Base-by-base conservation (phyloP, 2,113 vertebrate genomes). In the Hemibagrus wyckioides region DNA sequence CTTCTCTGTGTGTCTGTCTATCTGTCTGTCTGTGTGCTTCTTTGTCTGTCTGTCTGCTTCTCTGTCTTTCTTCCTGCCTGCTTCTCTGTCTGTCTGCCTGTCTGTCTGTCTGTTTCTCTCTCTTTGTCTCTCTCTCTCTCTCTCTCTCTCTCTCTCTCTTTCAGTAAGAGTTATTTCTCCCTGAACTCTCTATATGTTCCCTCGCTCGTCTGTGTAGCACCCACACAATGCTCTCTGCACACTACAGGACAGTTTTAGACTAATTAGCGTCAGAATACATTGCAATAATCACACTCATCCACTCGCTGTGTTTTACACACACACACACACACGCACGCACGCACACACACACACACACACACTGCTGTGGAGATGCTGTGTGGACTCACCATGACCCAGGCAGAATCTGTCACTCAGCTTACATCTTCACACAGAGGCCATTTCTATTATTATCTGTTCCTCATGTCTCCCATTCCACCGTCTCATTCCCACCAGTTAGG, bases 221-320 rank as follows among this genome's bases (percentile, higher is more conserved):
- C 84, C 50, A 86, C 85, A 69, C 36, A 50, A 73, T 80, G 56
- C 80, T 76, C 82, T 76, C 17, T 21, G 54, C 23, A 82, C 21
- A 76, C 80, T 61, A 33, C 23, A 84, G 63, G 73, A 52, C 89
- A 86, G 56, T 90, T 89, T 89, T 89, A 87, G 81, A 87, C 80
- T 90, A 90, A 90, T 90, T 90, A 88, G 84, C 52, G 80, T 90
- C 48, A 36, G 23, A 36, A 39, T 54, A 41, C 57, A 80, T 88
- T 73, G 39, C 25, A 39, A 21, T 21, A 81, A 41, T 41, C 77
- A 21, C 52, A 54, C 61, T 81, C 23, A 56, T 48, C 56, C 75
- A 36, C 30, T 79, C 23, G 1, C 4, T 80, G 50, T 56, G 48
- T 30, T 23, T 33, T 14, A 54, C 15, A 79, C 48, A 54, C 77